phyloP scores from a whole-genome alignment of 2,888 invertebrate genomes.

The Strigamia crassipes region DNA sequence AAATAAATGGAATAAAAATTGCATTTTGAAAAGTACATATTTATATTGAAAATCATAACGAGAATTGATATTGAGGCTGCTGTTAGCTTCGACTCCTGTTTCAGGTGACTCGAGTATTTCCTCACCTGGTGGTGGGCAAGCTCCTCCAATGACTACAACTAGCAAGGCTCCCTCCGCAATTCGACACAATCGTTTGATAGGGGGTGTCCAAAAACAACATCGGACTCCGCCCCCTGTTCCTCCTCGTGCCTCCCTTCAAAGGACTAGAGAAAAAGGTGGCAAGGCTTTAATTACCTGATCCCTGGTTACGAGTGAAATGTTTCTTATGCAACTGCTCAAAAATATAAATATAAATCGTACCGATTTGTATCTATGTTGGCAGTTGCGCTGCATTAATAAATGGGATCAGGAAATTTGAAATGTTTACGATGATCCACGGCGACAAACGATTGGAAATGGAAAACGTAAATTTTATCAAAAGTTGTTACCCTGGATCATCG shows the following conservation, averaged over 20 bases:
- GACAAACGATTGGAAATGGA: neutral
- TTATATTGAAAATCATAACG: neutral
- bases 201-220: slow-evolving; percentile 59
- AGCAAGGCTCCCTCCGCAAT: slow-evolving; percentile 50
- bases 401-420: slow-evolving; percentile 4
- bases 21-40: neutral
- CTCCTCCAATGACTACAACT: slow-evolving; percentile 65
- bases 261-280: slow-evolving; percentile 47
- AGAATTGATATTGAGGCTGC: neutral
- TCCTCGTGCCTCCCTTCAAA: slow-evolving; percentile 72
- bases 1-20: neutral
- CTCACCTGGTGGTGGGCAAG: slow-evolving; percentile 25
- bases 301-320: neutral
- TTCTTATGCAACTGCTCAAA: neutral
- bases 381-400: neutral
- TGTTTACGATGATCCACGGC: neutral
- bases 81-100: slow-evolving; percentile 13
- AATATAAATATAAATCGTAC: neutral
- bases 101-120: slow-evolving; percentile 29
- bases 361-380: neutral
- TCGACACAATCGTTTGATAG: slow-evolving; percentile 47
- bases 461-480: neutral
- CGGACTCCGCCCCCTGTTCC: slow-evolving; percentile 83
- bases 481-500: neutral
- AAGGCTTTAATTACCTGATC: slow-evolving; percentile 36